These are phyloP conservation scores for Octopus bimaculoides DNA, from an alignment of 1,140 invertebrate species.

Conservation along the genomic window DNA sequence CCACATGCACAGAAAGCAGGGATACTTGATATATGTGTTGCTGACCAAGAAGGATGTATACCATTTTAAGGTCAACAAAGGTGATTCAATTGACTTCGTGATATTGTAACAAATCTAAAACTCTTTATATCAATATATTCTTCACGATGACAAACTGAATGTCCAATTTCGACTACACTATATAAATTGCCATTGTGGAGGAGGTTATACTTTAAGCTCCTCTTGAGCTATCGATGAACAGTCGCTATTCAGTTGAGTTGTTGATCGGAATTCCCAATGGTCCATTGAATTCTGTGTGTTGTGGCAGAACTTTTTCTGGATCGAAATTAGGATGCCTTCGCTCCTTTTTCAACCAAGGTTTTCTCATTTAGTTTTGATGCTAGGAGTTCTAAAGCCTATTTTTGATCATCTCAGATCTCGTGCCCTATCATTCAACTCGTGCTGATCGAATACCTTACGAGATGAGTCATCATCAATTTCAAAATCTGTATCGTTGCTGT, in stretches of 20 bases:
- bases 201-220: neutral
- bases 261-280: neutral
- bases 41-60: no score
- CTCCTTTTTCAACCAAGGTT: neutral
- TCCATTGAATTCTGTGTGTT: neutral
- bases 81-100: no score
- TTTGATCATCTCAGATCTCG: neutral
- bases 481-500: neutral
- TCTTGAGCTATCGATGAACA: neutral
- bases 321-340: no score
- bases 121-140: no score
- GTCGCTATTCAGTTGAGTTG: neutral
- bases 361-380: neutral
- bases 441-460: neutral
- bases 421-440: no score
- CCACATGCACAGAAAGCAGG: no score
- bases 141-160: neutral
- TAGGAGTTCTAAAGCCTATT: neutral
- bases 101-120: no score
- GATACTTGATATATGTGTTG: no score
- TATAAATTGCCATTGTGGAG: neutral
- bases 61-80: no score
- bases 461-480: neutral
- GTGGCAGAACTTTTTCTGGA: neutral
- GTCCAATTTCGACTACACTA: neutral